Conservation (phyloP, 53 echinoderm and acorn worm genomes). For the Actinopyga echinites region DNA sequence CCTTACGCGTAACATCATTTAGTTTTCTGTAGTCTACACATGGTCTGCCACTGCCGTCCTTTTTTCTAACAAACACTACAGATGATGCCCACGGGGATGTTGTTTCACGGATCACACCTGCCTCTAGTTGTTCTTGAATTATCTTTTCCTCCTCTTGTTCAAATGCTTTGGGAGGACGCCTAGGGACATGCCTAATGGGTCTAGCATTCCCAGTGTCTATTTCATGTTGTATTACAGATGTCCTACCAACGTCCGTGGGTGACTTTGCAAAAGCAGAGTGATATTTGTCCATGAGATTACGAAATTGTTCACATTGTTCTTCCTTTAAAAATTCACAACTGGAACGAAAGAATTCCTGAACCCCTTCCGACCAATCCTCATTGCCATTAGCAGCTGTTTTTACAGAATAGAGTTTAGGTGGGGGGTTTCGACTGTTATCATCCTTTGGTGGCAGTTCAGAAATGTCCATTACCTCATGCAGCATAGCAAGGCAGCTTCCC, state of each 20-base stretch:
- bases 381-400: not conserved
- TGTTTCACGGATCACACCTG: conserved; percentile 59
- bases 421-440: not conserved
- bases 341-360: not conserved
- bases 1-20: conserved; percentile 39
- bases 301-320: not conserved
- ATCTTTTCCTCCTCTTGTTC: conserved; percentile 57
- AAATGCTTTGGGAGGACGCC: conserved; percentile 58
- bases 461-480: not conserved
- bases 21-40: conserved; percentile 62
- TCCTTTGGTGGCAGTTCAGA: not conserved
- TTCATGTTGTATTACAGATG: conserved; percentile 48
- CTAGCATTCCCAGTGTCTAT: conserved; percentile 64
- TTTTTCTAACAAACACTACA: conserved; percentile 57
- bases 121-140: conserved; percentile 46
- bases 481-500: conserved; percentile 40
- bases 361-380: not conserved
- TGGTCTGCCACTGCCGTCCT: conserved; percentile 42
- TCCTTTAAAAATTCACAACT: not conserved
- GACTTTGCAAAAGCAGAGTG: conserved; percentile 48
- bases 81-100: conserved; percentile 59
- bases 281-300: not conserved
- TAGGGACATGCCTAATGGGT: conserved; percentile 51
- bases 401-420: not conserved
- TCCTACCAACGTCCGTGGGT: conserved; percentile 55